These are phyloP conservation scores for Limenitis camilla DNA, from an alignment of 2,888 invertebrate genomes.

Conservation along the genomic window DNA sequence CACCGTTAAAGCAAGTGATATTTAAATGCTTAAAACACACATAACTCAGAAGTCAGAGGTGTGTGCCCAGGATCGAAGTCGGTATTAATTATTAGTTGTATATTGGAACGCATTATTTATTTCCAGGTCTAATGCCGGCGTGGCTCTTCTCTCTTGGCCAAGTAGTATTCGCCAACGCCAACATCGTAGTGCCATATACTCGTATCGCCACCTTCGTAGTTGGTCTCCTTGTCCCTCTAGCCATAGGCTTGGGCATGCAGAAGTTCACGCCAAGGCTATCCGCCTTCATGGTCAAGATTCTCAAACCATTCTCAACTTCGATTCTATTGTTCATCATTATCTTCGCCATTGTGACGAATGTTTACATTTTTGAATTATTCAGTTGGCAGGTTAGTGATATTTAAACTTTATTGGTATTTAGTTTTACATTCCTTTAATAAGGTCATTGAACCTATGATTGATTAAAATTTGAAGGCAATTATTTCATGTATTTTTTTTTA, in stretches of 20 bases:
- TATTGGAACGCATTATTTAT: conserved; percentile 11
- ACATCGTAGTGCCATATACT: conserved; percentile 84
- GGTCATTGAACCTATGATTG: too few species aligned
- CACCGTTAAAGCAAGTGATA: too few species aligned
- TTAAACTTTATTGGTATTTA: neutral
- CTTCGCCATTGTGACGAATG: conserved; percentile 91
- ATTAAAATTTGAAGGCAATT: too few species aligned
- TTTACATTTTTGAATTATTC: conserved; percentile 91
- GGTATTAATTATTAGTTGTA: too few species aligned
- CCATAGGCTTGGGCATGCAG: conserved; percentile 76
- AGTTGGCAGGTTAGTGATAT: conserved; percentile 83
- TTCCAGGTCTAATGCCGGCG: conserved; percentile 87
- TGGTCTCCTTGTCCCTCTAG: conserved; percentile 84
- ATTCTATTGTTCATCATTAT: conserved; percentile 88
- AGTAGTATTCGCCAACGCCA: conserved; percentile 80
- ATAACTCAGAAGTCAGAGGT: too few species aligned
- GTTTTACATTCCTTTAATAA: too few species aligned
- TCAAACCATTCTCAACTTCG: conserved; percentile 88
- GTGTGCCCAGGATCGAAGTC: too few species aligned
- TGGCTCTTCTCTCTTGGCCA: conserved; percentile 93
- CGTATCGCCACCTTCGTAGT: conserved; percentile 84
- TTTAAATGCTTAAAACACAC: too few species aligned
- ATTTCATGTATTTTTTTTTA: too few species aligned
- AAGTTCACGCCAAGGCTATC: conserved; percentile 79
- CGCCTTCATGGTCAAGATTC: conserved; percentile 81